phyloP scores from a whole-genome alignment of 1,140 invertebrate genomes.

The Manduca sexta region DNA sequence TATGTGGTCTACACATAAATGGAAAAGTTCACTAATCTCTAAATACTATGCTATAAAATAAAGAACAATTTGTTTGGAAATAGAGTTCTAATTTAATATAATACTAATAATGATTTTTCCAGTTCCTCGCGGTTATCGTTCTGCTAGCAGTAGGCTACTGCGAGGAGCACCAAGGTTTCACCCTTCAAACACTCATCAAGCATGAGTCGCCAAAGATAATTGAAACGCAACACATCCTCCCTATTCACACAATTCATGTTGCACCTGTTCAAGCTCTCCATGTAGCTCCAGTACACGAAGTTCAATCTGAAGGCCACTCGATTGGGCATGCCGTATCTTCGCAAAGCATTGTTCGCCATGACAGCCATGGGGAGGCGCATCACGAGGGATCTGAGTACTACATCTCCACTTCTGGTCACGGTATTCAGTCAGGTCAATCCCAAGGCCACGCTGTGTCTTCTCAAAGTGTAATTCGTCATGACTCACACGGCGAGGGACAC shows the following conservation, averaged over 20 bases:
- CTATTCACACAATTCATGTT: conserved; percentile 4
- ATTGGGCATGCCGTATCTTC: too few species aligned
- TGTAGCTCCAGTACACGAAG: background rate
- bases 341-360: too few species aligned
- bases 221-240: conserved; percentile 9
- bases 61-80: too few species aligned
- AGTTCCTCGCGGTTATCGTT: conserved; percentile 15
- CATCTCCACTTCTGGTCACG: conserved; percentile 8
- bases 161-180: conserved; percentile 18
- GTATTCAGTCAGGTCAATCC: background rate
- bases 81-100: too few species aligned
- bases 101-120: too few species aligned
- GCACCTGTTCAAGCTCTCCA: background rate
- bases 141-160: conserved; percentile 14
- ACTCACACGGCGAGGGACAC: background rate
- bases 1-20: too few species aligned
- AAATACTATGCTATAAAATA: too few species aligned
- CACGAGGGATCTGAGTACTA: background rate
- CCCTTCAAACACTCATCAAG: conserved; percentile 17
- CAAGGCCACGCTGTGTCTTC: background rate
- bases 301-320: too few species aligned
- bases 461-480: background rate
- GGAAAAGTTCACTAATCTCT: too few species aligned
- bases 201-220: conserved; percentile 23
- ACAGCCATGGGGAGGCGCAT: background rate